Percentiles rank a stretch among this genome's conserved stretches.
Conservation (phyloP, 2,113 vertebrate genomes). For the Desmodus rotundus region DNA sequence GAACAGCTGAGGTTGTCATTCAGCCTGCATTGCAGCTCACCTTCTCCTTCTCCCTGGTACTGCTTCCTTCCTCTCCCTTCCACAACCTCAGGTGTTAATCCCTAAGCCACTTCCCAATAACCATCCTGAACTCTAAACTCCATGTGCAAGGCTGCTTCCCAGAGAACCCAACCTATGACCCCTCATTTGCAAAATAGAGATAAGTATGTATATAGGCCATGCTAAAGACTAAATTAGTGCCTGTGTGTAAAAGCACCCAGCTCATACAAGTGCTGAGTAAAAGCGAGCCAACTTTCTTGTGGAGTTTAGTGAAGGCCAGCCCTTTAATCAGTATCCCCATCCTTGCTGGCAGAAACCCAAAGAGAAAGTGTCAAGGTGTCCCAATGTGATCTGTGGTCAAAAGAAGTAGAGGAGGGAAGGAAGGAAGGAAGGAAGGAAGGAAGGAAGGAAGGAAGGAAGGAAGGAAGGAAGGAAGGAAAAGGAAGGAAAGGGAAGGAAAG, state of each 20-base stretch:
- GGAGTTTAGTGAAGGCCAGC: neutral
- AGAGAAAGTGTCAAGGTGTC: neutral
- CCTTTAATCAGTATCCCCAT: neutral
- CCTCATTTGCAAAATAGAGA: neutral
- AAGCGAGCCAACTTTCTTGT: neutral
- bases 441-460: neutral
- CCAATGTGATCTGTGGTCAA: neutral
- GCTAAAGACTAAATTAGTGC: neutral
- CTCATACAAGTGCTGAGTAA: neutral
- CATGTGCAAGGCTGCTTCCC: neutral
- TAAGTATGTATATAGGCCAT: neutral
- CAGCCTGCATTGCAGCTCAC: neutral
- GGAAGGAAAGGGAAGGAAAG: neutral
- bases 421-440: neutral
- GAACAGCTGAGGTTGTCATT: neutral
- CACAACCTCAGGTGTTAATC: no score
- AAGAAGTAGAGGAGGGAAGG: neutral
- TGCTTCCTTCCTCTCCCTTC: no score
- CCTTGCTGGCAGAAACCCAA: neutral
- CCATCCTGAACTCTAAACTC: neutral
- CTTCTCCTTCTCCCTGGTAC: no score
- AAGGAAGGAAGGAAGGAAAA: neutral
- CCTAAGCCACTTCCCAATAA: neutral
- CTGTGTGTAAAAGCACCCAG: neutral
- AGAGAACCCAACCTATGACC: neutral